These are phyloP conservation scores for Triops longicaudatus DNA, from an alignment of 1,140 invertebrate genomes.

Conservation along the genomic window DNA sequence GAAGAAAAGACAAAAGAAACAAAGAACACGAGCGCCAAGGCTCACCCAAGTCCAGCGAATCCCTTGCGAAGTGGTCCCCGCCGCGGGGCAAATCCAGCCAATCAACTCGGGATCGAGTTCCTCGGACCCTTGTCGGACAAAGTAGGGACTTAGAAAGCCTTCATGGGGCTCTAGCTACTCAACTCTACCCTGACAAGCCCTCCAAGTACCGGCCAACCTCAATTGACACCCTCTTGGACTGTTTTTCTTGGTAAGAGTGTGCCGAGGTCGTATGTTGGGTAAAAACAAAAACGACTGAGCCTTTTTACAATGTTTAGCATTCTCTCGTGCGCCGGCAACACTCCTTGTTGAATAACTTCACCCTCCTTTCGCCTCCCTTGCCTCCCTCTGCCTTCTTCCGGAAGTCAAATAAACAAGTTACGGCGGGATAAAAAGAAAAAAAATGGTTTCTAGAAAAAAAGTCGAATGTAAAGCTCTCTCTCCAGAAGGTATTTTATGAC, in stretches of 20 bases:
- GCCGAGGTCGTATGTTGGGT: neutral
- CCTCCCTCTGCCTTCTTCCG: neutral
- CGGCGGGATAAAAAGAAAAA: neutral
- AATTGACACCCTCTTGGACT: neutral
- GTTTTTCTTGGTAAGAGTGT: neutral
- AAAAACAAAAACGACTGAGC: neutral
- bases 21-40: neutral
- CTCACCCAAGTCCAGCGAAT: neutral
- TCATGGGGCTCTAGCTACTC: neutral
- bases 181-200: neutral
- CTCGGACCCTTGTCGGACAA: neutral
- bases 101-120: constrained; percentile 3
- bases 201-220: neutral
- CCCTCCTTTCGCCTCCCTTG: neutral
- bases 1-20: neutral
- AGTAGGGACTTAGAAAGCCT: no score
- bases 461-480: neutral
- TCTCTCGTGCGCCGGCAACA: neutral
- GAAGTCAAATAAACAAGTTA: neutral
- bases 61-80: neutral
- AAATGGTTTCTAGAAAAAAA: neutral
- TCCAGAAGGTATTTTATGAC: neutral
- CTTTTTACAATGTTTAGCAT: constrained; percentile 1
- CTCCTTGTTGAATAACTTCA: no score
- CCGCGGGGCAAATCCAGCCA: neutral